These are phyloP conservation scores for Mormyrus hasselquistii DNA, from an alignment of 2,797 vertebrate genomes.

Conservation along the genomic window DNA sequence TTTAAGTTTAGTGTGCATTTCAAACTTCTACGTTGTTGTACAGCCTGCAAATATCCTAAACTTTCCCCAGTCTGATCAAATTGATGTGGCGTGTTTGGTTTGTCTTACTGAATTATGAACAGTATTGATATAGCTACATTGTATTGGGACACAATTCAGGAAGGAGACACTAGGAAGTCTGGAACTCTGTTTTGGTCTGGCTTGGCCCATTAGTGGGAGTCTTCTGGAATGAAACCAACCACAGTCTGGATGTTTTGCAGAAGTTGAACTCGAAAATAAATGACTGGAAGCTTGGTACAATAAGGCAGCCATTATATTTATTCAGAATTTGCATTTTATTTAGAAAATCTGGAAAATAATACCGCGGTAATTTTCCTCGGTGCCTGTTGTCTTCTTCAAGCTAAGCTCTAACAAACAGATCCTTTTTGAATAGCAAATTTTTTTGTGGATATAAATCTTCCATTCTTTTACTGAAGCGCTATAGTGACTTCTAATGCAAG, in stretches of 20 bases:
- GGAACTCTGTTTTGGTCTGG: constrained; percentile 18
- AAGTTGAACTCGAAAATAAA: background rate
- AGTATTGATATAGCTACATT: background rate
- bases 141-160: background rate
- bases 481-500: background rate
- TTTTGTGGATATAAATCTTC: background rate
- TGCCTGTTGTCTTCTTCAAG: background rate
- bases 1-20: background rate
- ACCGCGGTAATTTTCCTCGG: background rate
- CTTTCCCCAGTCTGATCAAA: background rate
- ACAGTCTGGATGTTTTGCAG: background rate
- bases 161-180: background rate
- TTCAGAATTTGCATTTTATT: background rate
- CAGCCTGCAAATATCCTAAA: background rate
- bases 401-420: background rate
- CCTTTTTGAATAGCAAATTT: background rate
- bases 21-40: background rate
- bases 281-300: background rate
- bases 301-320: background rate
- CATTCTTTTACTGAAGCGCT: background rate
- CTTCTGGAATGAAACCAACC: constrained; percentile 23
- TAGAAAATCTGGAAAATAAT: background rate
- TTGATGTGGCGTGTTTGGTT: background rate
- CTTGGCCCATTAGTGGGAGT: background rate
- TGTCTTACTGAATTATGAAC: background rate